Conservation (phyloP, 2,888 invertebrate genomes). For the Torymus tubicola region DNA sequence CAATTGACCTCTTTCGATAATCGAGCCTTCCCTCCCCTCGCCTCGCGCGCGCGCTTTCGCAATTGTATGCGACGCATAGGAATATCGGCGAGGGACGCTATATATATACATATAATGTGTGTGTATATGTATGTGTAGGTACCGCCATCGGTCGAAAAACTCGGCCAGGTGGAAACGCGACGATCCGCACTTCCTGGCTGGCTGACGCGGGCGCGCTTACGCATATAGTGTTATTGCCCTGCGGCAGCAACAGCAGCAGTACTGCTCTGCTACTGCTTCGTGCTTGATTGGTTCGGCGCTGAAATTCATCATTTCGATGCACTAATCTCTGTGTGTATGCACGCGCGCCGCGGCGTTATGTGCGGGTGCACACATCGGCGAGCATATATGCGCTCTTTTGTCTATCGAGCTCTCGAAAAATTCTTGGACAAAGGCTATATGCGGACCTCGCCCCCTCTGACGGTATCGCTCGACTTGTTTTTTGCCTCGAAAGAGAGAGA, state of each 20-base stretch:
- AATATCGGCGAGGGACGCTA: slow-evolving; percentile 32
- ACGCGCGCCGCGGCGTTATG: no score
- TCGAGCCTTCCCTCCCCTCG: slow-evolving; percentile 34
- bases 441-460: slow-evolving; percentile 10
- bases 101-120: no score
- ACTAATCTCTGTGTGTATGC: slow-evolving; percentile 5
- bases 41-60: not conserved
- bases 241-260: no score
- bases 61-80: slow-evolving; percentile 42
- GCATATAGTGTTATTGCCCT: slow-evolving; percentile 10
- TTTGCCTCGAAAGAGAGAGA: not conserved
- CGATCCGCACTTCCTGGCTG: slow-evolving; percentile 60
- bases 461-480: slow-evolving; percentile 8
- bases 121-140: no score
- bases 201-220: not conserved
- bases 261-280: not conserved
- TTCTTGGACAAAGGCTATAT: slow-evolving; percentile 3
- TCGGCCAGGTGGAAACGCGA: slow-evolving; percentile 62
- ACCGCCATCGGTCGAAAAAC: slow-evolving; percentile 59
- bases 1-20: slow-evolving; percentile 58
- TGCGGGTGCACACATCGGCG: not conserved
- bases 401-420: slow-evolving; percentile 5
- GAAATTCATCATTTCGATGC: slow-evolving; percentile 36
- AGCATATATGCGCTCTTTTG: not conserved
- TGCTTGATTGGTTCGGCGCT: slow-evolving; percentile 33